These are phyloP conservation scores for Argyra leucocephala DNA, from an alignment of 2,888 invertebrate genomes.

Conservation along the genomic window DNA sequence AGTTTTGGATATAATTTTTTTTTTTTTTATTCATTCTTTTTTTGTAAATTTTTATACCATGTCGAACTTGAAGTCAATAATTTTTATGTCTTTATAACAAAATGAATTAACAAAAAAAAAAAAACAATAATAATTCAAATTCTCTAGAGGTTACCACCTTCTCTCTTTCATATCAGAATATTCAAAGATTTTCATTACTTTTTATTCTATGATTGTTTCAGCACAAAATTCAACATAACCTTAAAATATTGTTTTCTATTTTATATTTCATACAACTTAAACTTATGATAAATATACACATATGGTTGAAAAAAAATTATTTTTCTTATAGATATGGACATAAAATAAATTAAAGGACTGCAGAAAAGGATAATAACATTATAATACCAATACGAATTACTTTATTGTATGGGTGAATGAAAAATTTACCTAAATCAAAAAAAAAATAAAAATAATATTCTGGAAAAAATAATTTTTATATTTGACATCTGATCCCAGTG, in stretches of 20 bases:
- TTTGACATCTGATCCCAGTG: constrained; percentile 25
- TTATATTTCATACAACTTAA: background rate
- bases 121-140: too few relatives aligned
- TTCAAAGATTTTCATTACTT: background rate
- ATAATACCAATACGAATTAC: background rate
- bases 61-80: constrained; percentile 4
- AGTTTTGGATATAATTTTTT: background rate
- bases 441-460: constrained; percentile 26
- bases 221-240: background rate
- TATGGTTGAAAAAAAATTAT: background rate
- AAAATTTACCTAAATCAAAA: constrained; percentile 25
- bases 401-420: constrained; percentile 7
- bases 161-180: background rate
- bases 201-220: background rate
- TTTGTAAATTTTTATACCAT: too few relatives aligned
- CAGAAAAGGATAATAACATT: background rate
- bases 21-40: too few relatives aligned
- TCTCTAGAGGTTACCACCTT: background rate
- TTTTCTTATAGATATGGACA: background rate
- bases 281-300: constrained; percentile 4
- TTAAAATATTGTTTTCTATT: background rate
- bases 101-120: too few relatives aligned
- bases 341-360: background rate
- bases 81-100: constrained; percentile 16
- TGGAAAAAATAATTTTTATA: constrained; percentile 24